Base-by-base conservation (phyloP, 2,113 vertebrate species). In the Apteryx mantelli region DNA sequence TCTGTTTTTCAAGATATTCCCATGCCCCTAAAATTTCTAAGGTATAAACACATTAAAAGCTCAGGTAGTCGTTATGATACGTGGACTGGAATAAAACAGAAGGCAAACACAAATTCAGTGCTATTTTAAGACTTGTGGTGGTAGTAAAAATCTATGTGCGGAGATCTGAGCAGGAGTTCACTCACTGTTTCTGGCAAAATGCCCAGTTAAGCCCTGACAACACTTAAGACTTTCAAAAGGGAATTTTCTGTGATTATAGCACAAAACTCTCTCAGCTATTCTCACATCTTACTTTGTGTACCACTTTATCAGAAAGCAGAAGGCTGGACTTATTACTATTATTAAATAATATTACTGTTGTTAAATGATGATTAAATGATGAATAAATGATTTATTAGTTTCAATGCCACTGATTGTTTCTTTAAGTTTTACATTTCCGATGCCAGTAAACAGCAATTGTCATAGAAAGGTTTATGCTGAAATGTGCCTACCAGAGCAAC, bases 71-170 rank as follows among this genome's bases (percentile, higher is more conserved):
- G 66, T 69, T 28, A 82, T 50, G 64, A 48, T 55, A 30, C 1
- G 1, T 44, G 76, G 69, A 87, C 7, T 90, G 65, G 52, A 95
- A 86, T 88, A 91, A 95, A 87, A 34, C 26, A 85, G 84, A 53
- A 86, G 69, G n/a, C 69, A 81, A 68, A 64, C 34, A 71, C 63
- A 84, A 89, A 97, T 5, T 66, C 53, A 94, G 30, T 60, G 85
- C 74, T 94, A 50, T 97, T 80, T 95, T 95, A 89, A 70, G 65
- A 83, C 50, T 75, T 84, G 78, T 38, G 80, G 24, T 86, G 53
- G 71, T 83, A 95, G 76, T 74, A 95, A 91, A 89, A 94, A 74
- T 16, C 53, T 95, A 28, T 83, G 81, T 78, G 66, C 38, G 71
- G 86, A 80, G 87, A 79, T 74, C 19, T 75, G 65, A 86, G 86